Conservation (phyloP, 1,140 invertebrate genomes). For the Penaeus vannamei region DNA sequence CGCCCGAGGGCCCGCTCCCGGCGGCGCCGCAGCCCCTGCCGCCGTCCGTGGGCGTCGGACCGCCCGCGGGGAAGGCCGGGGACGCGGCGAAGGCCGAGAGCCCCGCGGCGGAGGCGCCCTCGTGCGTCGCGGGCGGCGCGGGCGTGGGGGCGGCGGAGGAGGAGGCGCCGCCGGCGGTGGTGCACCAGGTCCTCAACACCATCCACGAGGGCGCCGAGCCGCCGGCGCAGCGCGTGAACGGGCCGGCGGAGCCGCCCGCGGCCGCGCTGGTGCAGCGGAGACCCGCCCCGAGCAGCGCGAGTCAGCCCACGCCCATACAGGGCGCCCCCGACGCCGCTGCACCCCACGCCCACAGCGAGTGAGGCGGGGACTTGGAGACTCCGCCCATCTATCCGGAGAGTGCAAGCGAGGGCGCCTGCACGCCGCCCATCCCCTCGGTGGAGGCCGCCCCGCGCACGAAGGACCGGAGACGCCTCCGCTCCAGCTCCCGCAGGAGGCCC, state of each 20-base stretch:
- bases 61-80: neutral
- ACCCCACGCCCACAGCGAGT: conserved; percentile 49
- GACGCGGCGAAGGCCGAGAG: neutral
- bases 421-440: too few species aligned
- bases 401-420: too few species aligned
- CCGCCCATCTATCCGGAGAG: neutral
- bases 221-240: conserved; percentile 23
- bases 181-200: conserved; percentile 58
- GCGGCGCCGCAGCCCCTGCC: neutral
- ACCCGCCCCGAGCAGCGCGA: neutral
- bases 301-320: neutral
- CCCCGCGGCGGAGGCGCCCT: neutral
- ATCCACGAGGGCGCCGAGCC: conserved; percentile 60
- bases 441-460: too few species aligned
- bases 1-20: neutral
- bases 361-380: neutral
- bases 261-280: conserved; percentile 34
- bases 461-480: too few species aligned
- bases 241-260: conserved; percentile 9
- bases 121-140: neutral
- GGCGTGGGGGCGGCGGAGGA: neutral
- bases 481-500: too few species aligned
- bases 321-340: neutral
- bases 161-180: conserved; percentile 31
- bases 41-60: neutral